Evolutionary conservation across 2,888 invertebrate species (phyloP).

Genomic region (Liopterus haemorrhoidalis): DNA sequence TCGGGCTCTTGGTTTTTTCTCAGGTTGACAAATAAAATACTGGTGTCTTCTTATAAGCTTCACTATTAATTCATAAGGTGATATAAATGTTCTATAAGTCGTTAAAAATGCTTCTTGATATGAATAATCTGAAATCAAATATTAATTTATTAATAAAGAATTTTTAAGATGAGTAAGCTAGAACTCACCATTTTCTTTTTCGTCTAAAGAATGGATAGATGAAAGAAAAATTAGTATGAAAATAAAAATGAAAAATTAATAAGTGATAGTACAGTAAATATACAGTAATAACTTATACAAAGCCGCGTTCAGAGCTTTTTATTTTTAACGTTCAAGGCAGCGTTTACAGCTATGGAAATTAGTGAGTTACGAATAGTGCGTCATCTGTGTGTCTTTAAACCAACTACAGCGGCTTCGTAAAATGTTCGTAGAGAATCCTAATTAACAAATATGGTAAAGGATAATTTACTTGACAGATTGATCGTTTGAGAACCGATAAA

Average conservation of each 20-base stretch:
- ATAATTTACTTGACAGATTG: too few species aligned
- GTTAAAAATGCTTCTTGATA: conserved; percentile 98
- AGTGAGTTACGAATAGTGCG: too few species aligned
- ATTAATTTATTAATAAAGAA: too few species aligned
- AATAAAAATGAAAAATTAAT: conserved; percentile 18
- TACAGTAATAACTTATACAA: conserved; percentile 3
- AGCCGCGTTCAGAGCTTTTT: neutral
- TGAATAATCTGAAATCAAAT: conserved; percentile 76
- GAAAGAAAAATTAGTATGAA: conserved; percentile 32
- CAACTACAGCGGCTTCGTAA: too few species aligned
- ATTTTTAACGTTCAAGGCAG: too few species aligned
- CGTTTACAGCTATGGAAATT: too few species aligned
- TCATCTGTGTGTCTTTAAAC: too few species aligned
- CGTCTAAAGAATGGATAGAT: conserved; percentile 44
- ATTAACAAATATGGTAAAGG: conserved; percentile 14
- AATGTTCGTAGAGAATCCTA: too few species aligned
- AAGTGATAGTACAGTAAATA: conserved; percentile 12
- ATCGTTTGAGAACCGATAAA: too few species aligned
- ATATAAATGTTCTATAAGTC: conserved; percentile 93
- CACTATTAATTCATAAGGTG: conserved; percentile 77
- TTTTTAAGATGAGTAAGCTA: conserved; percentile 7
- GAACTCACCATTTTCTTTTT: conserved; percentile 47
- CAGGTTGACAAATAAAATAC: conserved; percentile 65
- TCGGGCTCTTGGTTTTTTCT: conserved; percentile 70
- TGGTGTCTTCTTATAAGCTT: conserved; percentile 77